Evolutionary conservation across 2,888 invertebrate genomes (phyloP).

Genomic region (Cryptus viduatorius): DNA sequence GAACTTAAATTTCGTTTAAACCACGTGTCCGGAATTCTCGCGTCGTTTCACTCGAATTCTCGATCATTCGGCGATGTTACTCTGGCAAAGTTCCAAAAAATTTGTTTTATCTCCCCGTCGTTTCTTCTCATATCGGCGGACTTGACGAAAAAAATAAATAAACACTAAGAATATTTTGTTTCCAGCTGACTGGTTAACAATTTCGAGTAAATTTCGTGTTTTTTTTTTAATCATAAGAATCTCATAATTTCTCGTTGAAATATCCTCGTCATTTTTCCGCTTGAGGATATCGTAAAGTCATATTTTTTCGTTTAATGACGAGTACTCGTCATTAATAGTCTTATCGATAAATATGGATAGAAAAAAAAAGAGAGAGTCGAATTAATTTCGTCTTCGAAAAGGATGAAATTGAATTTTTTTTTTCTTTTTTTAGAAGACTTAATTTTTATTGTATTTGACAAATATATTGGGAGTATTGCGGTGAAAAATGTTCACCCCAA

Average conservation of each 20-base stretch:
- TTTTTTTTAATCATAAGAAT: constrained; percentile 11
- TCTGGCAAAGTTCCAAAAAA: constrained; percentile 56
- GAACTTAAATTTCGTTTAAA: not conserved
- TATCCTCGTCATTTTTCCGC: not conserved
- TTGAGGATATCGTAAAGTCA: not conserved
- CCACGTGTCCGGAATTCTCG: constrained; percentile 29
- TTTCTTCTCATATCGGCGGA: constrained; percentile 46
- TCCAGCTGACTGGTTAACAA: not conserved
- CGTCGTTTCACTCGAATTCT: constrained; percentile 4
- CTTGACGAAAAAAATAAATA: not conserved
- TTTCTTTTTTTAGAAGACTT: not conserved
- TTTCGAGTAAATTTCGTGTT: not conserved
- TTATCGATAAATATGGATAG: not conserved
- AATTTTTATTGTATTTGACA: not conserved
- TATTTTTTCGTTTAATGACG: constrained; percentile 4
- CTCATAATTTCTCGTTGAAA: not conserved
- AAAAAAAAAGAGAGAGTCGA: not conserved
- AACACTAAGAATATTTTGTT: not conserved
- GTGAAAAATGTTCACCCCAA: not conserved
- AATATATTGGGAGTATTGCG: constrained; percentile 29
- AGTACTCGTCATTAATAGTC: not conserved
- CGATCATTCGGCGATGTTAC: not conserved
- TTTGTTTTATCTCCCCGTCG: constrained; percentile 25
- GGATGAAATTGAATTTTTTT: constrained; percentile 7
- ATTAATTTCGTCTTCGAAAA: not conserved